These are phyloP conservation scores for Drosophila varians DNA, from an alignment of 1,140 invertebrate genomes.

Conservation along the genomic window DNA sequence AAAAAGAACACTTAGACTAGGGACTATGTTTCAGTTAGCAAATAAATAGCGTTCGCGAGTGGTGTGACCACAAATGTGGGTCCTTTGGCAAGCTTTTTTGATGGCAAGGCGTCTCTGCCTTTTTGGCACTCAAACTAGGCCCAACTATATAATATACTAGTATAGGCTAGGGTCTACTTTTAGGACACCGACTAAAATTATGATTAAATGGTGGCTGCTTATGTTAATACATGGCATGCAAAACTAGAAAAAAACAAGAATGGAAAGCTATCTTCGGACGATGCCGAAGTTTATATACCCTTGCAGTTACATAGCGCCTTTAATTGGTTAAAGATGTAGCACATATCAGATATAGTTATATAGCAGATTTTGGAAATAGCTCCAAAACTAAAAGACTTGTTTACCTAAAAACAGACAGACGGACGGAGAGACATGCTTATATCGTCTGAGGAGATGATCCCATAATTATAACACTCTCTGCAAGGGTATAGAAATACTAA, in stretches of 20 bases:
- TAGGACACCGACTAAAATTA: background rate
- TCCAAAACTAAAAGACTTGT: no score
- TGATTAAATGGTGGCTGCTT: slow-evolving; percentile 9
- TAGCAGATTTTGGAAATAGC: no score
- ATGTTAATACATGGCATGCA: slow-evolving; percentile 24
- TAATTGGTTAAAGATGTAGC: no score
- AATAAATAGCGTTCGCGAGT: slow-evolving; percentile 31
- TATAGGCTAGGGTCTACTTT: background rate
- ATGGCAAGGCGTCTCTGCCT: slow-evolving; percentile 18
- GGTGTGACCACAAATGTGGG: slow-evolving; percentile 17
- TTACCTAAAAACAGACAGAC: no score
- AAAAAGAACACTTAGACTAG: slow-evolving; percentile 1
- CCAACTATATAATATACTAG: slow-evolving; percentile 46
- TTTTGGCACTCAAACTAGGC: slow-evolving; percentile 65
- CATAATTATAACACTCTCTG: no score
- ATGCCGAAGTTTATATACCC: no score
- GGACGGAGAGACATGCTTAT: no score
- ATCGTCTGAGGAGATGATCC: no score
- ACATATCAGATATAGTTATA: no score
- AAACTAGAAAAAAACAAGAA: slow-evolving; percentile 6
- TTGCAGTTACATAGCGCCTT: no score
- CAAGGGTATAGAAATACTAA: no score
- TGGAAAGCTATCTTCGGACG: no score
- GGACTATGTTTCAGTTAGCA: slow-evolving; percentile 21
- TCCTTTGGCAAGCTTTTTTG: slow-evolving; percentile 44